Percentiles rank a stretch among this genome's conserved stretches.
phyloP scores from a whole-genome alignment of 2,888 invertebrate species.

The Apocheima hispidaria region DNA sequence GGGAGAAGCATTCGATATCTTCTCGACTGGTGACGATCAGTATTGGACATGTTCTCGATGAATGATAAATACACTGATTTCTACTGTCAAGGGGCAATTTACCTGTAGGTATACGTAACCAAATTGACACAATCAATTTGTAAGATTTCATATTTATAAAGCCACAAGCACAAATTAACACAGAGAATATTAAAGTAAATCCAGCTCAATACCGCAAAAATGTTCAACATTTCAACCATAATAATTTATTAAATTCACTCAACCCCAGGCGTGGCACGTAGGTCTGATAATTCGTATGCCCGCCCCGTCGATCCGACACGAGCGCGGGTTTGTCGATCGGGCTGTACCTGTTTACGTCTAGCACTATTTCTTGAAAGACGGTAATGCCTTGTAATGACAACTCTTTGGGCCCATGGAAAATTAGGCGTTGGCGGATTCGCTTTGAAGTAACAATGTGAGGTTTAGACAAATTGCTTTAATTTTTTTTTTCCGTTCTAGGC shows the following conservation, averaged over 20 bases:
- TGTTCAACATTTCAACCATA: constrained; percentile 44
- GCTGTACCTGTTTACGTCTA: constrained; percentile 25
- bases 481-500: no score
- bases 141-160: no score
- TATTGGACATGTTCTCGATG: no score
- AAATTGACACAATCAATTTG: no score
- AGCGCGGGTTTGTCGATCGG: constrained; percentile 39
- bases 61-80: no score
- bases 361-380: constrained; percentile 21
- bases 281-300: constrained; percentile 47
- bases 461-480: constrained; percentile 22
- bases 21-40: no score
- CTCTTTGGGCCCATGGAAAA: constrained; percentile 48
- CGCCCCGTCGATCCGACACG: constrained; percentile 42
- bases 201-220: constrained; percentile 26
- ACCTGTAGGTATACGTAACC: no score
- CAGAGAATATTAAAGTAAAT: constrained; percentile 20
- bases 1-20: no score
- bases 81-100: no score
- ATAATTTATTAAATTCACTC: constrained; percentile 49
- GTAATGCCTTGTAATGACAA: constrained; percentile 27
- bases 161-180: neutral
- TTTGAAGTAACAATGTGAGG: constrained; percentile 18
- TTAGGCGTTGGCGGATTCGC: constrained; percentile 39
- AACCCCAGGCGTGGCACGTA: constrained; percentile 46